phyloP scores from a whole-genome alignment of 2,888 invertebrate genomes.

The Agrochola lychnidis region DNA sequence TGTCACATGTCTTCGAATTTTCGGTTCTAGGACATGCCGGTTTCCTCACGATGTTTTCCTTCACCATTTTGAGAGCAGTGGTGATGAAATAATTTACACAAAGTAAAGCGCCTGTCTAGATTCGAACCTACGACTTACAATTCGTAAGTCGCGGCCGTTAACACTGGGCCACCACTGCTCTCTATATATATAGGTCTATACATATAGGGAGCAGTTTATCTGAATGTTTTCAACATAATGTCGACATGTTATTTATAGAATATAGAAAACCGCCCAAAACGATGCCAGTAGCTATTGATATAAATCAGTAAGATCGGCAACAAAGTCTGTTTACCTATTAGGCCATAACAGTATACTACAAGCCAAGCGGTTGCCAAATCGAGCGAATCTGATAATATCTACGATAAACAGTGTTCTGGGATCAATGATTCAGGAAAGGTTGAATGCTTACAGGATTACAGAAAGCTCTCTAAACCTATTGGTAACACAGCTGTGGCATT shows the following conservation, averaged over 20 bases:
- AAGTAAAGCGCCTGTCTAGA: too few relatives aligned
- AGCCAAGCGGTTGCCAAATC: slow-evolving; percentile 32
- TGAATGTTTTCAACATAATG: neutral
- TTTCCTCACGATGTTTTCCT: too few relatives aligned
- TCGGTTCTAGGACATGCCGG: too few relatives aligned
- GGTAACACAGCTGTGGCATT: neutral
- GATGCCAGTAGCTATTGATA: slow-evolving; percentile 15
- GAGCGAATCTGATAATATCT: slow-evolving; percentile 14
- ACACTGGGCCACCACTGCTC: too few relatives aligned
- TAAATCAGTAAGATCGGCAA: slow-evolving; percentile 11
- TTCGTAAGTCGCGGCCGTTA: too few relatives aligned
- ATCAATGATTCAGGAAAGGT: neutral
- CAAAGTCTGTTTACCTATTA: slow-evolving; percentile 13
- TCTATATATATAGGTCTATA: too few relatives aligned
- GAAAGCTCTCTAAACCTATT: neutral
- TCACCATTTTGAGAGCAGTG: too few relatives aligned
- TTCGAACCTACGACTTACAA: too few relatives aligned
- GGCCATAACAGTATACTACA: slow-evolving; percentile 6
- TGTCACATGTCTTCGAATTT: too few relatives aligned
- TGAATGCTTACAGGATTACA: neutral
- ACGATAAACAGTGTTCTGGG: slow-evolving; percentile 5
- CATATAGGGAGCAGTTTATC: too few relatives aligned
- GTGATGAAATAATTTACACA: too few relatives aligned
- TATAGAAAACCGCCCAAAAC: neutral
- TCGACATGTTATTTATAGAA: too few relatives aligned